These are phyloP conservation scores for Cataglyphis rosenhaueri DNA, from an alignment of 2,888 invertebrate genomes.

Conservation along the genomic window DNA sequence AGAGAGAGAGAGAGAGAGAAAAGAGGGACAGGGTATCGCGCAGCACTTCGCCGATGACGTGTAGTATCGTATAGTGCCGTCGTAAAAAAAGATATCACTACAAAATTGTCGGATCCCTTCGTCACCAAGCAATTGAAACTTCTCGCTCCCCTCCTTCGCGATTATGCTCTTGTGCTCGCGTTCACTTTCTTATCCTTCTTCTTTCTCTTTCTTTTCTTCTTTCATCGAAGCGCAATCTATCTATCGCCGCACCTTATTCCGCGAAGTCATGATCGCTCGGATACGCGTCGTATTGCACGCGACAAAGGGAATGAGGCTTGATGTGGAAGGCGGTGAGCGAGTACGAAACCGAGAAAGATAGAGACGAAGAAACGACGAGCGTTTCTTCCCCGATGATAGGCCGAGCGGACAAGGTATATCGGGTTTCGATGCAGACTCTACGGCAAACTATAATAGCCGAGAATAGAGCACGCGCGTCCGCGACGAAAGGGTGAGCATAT, in stretches of 20 bases:
- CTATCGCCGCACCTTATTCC: slow-evolving; percentile 24
- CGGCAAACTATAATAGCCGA: slow-evolving; percentile 63
- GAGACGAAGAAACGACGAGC: slow-evolving; percentile 12
- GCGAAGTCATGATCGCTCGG: slow-evolving; percentile 29
- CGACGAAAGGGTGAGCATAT: slow-evolving; percentile 74
- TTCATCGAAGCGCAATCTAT: slow-evolving; percentile 15
- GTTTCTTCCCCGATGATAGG: slow-evolving; percentile 40
- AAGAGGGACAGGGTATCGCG: slow-evolving; percentile 8
- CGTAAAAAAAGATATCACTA: slow-evolving; percentile 71
- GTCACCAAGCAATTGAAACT: slow-evolving; percentile 68
- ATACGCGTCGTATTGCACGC: slow-evolving; percentile 47
- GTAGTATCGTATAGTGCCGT: neutral
- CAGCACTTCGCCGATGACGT: slow-evolving; percentile 33
- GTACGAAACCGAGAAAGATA: slow-evolving; percentile 17
- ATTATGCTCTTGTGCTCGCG: neutral
- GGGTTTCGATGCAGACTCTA: slow-evolving; percentile 36
- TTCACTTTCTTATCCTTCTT: neutral
- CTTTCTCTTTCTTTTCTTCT: neutral
- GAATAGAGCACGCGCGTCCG: slow-evolving; percentile 67
- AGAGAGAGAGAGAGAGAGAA: neutral
- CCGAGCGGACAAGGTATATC: slow-evolving; percentile 36
- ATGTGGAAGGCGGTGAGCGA: slow-evolving; percentile 47
- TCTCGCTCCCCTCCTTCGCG: slow-evolving; percentile 11
- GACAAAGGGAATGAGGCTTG: slow-evolving; percentile 30
- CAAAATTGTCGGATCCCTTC: slow-evolving; percentile 50